A percentile compares a stretch with the other conserved stretches of the same genome.
phyloP scores from a whole-genome alignment of 2,797 vertebrate genomes.

The Pipistrellus nathusii region DNA sequence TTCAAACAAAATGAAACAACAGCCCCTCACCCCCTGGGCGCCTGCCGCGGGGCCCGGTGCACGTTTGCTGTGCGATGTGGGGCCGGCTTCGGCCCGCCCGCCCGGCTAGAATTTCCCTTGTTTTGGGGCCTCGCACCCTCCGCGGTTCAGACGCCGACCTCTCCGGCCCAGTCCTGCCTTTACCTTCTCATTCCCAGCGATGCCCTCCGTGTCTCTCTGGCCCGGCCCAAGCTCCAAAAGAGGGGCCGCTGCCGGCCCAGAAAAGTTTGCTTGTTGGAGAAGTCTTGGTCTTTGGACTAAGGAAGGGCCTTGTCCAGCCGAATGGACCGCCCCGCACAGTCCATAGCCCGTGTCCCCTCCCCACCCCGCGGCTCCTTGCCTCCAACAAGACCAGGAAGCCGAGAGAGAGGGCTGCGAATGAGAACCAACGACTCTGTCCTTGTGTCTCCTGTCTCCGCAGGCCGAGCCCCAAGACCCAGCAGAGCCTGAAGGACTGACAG shows the following conservation, averaged over 20 bases:
- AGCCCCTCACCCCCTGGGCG: not conserved
- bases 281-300: not conserved
- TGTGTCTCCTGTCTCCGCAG: constrained; percentile 73
- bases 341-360: not conserved
- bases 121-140: not conserved
- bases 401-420: not conserved
- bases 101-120: not conserved
- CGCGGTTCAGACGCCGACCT: not conserved
- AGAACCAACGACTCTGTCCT: not conserved
- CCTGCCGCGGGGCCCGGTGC: not conserved
- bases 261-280: constrained; percentile 67
- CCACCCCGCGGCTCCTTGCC: not conserved
- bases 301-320: not conserved
- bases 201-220: not conserved
- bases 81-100: not conserved
- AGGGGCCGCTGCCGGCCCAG: not conserved
- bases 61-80: constrained; percentile 30
- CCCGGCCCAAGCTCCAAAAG: not conserved
- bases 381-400: not conserved
- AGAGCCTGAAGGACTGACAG: constrained; percentile 53
- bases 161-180: not conserved
- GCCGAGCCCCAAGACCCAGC: constrained; percentile 53
- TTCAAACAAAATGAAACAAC: constrained; percentile 60
- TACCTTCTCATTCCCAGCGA: not conserved
- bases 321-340: not conserved